These are phyloP conservation scores for Pinna nobilis DNA, from an alignment of 1,140 invertebrate genomes.

Conservation along the genomic window DNA sequence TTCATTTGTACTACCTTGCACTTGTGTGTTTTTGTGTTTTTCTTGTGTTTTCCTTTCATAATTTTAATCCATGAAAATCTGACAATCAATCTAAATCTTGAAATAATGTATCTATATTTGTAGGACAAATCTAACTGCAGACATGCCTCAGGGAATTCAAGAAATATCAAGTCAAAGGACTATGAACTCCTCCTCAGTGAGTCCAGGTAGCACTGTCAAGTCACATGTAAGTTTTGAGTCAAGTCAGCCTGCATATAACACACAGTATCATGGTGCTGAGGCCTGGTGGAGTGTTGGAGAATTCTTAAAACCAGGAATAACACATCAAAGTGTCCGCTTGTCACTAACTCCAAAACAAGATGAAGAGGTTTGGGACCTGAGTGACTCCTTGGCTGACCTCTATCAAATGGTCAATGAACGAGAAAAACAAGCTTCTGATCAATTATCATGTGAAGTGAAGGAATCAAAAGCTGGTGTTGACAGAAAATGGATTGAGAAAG, in stretches of 20 bases:
- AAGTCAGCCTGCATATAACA: slow-evolving; percentile 3
- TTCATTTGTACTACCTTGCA: too few species aligned
- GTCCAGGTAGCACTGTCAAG: slow-evolving; percentile 22
- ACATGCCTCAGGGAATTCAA: slow-evolving; percentile 35
- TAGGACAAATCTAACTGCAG: slow-evolving; percentile 31
- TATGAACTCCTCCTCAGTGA: slow-evolving; percentile 17
- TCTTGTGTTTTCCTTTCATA: too few species aligned
- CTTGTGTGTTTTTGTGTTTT: too few species aligned
- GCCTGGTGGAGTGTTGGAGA: slow-evolving; percentile 71
- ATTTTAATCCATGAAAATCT: too few species aligned
- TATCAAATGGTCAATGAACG: slow-evolving; percentile 60
- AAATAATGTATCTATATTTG: background rate
- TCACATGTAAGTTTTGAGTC: background rate
- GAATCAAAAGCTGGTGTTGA: slow-evolving; percentile 55
- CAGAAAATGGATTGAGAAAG: slow-evolving; percentile 65
- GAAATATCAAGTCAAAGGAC: slow-evolving; percentile 39
- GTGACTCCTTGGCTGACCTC: slow-evolving; percentile 71
- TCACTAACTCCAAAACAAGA: slow-evolving; percentile 50
- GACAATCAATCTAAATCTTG: too few species aligned
- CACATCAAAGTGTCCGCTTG: slow-evolving; percentile 62
- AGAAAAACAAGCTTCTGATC: slow-evolving; percentile 25
- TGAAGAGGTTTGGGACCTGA: slow-evolving; percentile 70
- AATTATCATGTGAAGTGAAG: slow-evolving; percentile 23
- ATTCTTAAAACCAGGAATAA: slow-evolving; percentile 52
- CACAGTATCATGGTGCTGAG: slow-evolving; percentile 58